Evolutionary conservation across 2,888 invertebrate species (phyloP), one percentile per base, ranked within the genome.

Genomic region (Heteromurus nitidus): DNA sequence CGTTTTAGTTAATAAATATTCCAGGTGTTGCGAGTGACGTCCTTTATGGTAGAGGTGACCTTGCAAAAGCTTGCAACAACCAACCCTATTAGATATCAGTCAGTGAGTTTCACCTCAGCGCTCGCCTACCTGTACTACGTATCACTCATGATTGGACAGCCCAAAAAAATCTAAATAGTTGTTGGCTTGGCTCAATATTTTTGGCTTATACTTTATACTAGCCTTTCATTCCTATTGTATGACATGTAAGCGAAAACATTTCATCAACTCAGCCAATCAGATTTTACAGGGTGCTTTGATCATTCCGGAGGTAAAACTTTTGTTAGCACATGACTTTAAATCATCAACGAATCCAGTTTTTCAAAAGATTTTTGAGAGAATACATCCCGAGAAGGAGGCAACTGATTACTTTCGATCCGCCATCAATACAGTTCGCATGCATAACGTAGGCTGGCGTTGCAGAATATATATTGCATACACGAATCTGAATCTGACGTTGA

Each of bases 251-350:
- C 82, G 11, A 58, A 47, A 67, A 82, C 75, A 7, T 82, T 82
- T 65, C 11, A 58, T 2, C 60, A 82, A 13, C 75, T 82, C 2
- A 64, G 50, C 13, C 30, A 75, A 11, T 65, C 70, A 0, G 50
- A 64, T 3, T 79, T 60, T 26, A 42, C 70, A 3, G 79, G 74
- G 79, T 79, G 82, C 3, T 74, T 82, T 44, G 82, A 82, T 47
- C 58, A 47, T 3, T 76, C 70, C 3, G 82, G 82, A 7, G 82
- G 82, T 24, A 67, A 67, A 13, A 60, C 75, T 13, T 72, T 75
- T 31, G 53, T 67, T 28, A n/a, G n/a, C n/a, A n/a, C n/a, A n/a
- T n/a, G 70, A 80, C 26, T 80, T 82, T 36, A 58, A 60, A 26
- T 72, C 79, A 3, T 80, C 75, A 1, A 70, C 11, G 9, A 80